Base-by-base conservation (phyloP, 2,797 vertebrate species). In the Pseudocheirus occidentalis region DNA sequence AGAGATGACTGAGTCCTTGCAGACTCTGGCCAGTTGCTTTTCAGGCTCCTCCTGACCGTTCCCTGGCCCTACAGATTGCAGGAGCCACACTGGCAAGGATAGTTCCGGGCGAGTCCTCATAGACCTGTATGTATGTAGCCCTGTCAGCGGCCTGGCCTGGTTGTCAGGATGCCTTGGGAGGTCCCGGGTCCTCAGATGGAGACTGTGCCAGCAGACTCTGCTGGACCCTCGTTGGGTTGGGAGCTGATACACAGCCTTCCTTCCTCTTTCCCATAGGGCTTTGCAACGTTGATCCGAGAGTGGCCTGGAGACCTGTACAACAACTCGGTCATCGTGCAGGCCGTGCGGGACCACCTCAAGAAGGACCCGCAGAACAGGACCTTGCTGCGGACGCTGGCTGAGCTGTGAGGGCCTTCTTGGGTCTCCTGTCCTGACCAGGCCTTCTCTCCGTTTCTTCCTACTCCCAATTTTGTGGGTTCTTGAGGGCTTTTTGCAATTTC, bases 261-360 rank as follows among this genome's bases (percentile, higher is more conserved):
- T 73, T 95, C 4, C 54, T 57, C 18, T 28, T 27, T n/a, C 94
- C 46, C 96, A 95, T 97, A 99, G 99, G 99, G 99, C 62, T 99
- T 99, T 98, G 99, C 99, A 97, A 99, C 99, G 13, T 98, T 99
- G 97, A 99, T 99, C 98, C 99, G 99, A 59, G 99, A 99, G 96
- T 99, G 99, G 99, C 99, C 99, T 0, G 99, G 99, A 98, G 99
- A 99, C 98, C 99, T 99, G 56, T 99, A 99, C 97, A 99, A 99
- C 95, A 99, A 99, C 98, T 99, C 99, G 97, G 99, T 99, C 94
- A 99, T 99, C n/a, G 99, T 99, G 97, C 99, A 99, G 95, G 99
- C 99, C 0, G 99, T 99, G 96, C 99, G 97, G 2, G 99, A 99
- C 97, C 99, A 99, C 97, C 98, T 99, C 96, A 99, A 99, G 98